Base-by-base conservation (phyloP, 2,888 invertebrate genomes). In the Hedychridium roseum region DNA sequence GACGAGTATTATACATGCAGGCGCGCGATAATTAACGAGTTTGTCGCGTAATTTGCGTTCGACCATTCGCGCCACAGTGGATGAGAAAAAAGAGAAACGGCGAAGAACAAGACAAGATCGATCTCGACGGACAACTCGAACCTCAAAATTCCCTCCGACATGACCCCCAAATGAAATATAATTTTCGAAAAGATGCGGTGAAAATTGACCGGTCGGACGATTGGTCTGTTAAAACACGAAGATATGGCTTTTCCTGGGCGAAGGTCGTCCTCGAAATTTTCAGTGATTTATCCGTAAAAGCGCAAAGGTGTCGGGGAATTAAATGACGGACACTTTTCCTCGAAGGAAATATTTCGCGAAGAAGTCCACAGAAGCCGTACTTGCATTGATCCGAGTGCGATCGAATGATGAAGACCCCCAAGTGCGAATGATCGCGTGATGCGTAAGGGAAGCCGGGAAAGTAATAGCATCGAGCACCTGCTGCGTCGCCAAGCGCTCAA, bases 121-220 rank as follows among this genome's bases (percentile, higher is more conserved):
- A 38, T 16, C 26, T 38, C 23, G 26, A 15, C 11, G 16, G 14
- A 6, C 23, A 23, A 23, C 23, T 6, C 9, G 5, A 23, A 23
- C 23, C 23, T 37, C 28, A 43, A 39, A 37, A 18, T 17, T 30
- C 18, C 18, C 11, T 5, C 36, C 14, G 30, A 36, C 3, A 11
- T 17, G 11, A 14, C 32, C 3, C 30, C 35, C 11, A 27, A 30
- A 1, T 16, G 35, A 21, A 36, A 36, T 40, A 15, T 20, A 12
- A 15, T 21, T 39, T 26, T 20, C 5, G 31, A 17, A 50, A 44
- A 12, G 21, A 50, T 17, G 31, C 36, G 15, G 52, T 54, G 14
- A 37, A 18, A 7, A 36, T 11, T 12, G 27, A 9, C 9, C 23
- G 12, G 3, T 27, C 27, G n/a, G 12, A 7, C 12, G n/a, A n/a